Base-by-base conservation (phyloP, 2,113 vertebrate species). In the Trogon melanurus region DNA sequence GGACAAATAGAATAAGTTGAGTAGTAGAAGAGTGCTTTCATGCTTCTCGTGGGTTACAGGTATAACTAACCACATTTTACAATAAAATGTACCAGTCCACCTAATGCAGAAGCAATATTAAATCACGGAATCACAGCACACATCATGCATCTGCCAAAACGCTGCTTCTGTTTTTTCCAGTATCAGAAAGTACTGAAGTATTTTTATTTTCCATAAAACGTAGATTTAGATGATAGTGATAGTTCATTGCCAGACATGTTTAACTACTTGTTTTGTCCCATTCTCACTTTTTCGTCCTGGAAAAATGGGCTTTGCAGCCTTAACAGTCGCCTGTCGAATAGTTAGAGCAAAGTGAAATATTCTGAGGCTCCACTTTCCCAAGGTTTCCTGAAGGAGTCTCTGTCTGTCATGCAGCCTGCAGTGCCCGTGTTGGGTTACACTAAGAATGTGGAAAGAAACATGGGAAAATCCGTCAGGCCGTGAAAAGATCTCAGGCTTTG, bases 381-480 rank as follows among this genome's bases (percentile, higher is more conserved):
- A 87, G 69, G 27, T n/a, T 96, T 94, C 90, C 92, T 95, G 85
- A 69, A 96, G 93, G 69, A 96, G 69, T 90, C 91, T 94, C 95
- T 95, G 91, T 96, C 94, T 91, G 87, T 94, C 93, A 69, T 82
- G 80, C 85, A 83, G 86, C 81, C 81, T 78, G 83, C 50, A 51
- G 60, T 61, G 88, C 93, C 85, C 79, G 75, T 79, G 90, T 94
- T 96, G 93, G 79, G 95, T 97, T 95, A 95, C 94, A 18, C 27
- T 13, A 94, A 69, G 96, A 96, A 97, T 88, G 88, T 90, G 83
- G 96, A 94, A 92, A 92, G 53, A 65, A 94, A 14, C 21, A 96
- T 87, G 90, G 84, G 96, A 96, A 97, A 95, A 89, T 86, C 95
- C 88, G 73, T 89, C 57, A 92, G 86, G 78, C 95, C 95, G 82